These are phyloP conservation scores for Seira sanloemensis DNA, from an alignment of 2,888 invertebrate species.

Conservation along the genomic window DNA sequence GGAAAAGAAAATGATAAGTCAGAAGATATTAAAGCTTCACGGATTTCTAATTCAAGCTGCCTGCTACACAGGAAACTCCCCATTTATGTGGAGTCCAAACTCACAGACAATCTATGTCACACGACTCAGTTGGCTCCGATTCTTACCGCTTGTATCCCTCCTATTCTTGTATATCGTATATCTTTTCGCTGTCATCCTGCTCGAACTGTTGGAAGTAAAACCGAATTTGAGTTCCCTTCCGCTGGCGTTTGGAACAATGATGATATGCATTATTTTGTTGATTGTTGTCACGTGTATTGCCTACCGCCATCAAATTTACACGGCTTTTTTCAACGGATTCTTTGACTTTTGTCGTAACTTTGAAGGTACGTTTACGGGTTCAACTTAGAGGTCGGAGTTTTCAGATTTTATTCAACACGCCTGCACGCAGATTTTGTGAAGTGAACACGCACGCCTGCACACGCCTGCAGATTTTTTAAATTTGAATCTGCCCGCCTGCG, in stretches of 20 bases:
- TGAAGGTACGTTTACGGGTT: too few relatives aligned
- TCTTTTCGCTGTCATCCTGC: neutral
- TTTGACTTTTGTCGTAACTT: neutral
- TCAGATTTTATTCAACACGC: too few relatives aligned
- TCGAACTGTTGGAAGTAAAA: neutral
- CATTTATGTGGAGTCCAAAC: neutral
- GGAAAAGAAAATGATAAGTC: neutral
- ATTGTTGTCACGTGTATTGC: neutral
- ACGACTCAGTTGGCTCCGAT: neutral
- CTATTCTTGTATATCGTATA: neutral
- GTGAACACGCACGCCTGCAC: too few relatives aligned
- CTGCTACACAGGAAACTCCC: neutral
- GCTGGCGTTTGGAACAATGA: conserved; percentile 18
- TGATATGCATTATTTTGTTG: neutral
- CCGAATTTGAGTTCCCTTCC: neutral
- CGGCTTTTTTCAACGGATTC: neutral
- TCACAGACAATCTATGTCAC: neutral
- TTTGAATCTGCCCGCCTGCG: too few relatives aligned
- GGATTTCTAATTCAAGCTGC: neutral
- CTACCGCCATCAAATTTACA: neutral
- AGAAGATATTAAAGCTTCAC: neutral
- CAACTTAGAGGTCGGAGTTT: too few relatives aligned
- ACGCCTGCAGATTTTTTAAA: too few relatives aligned
- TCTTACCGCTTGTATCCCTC: neutral
- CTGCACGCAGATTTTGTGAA: neutral